Evolutionary conservation across 2,888 invertebrate species (phyloP).

Genomic region (Ariolimax columbianus): DNA sequence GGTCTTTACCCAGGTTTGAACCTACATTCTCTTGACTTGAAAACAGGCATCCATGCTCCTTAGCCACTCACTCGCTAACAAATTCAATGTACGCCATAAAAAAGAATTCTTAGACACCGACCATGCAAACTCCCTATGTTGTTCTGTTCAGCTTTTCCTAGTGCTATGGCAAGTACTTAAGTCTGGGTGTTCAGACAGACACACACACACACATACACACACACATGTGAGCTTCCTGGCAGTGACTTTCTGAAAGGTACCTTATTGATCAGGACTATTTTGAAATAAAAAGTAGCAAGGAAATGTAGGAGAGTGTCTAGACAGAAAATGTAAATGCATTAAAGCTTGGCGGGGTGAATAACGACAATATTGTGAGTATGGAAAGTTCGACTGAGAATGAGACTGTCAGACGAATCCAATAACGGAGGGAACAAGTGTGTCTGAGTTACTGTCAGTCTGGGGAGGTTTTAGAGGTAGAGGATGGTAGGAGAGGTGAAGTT

Average conservation of each 20-base stretch:
- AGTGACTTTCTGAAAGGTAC: slow-evolving; percentile 17
- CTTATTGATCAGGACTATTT: slow-evolving; percentile 24
- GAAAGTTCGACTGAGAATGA: slow-evolving; percentile 28
- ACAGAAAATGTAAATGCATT: slow-evolving; percentile 36
- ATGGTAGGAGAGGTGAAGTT: background rate
- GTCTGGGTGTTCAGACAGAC: too few relatives aligned
- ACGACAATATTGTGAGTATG: slow-evolving; percentile 35
- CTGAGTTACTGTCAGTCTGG: slow-evolving; percentile 33
- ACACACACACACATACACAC: slow-evolving; percentile 1
- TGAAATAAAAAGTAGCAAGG: background rate
- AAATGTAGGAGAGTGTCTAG: slow-evolving; percentile 25
- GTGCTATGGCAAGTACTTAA: background rate
- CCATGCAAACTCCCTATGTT: too few relatives aligned
- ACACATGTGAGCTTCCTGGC: background rate
- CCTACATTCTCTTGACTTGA: too few relatives aligned
- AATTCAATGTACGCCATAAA: too few relatives aligned
- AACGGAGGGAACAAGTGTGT: slow-evolving; percentile 31
- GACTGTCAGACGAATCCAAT: slow-evolving; percentile 33
- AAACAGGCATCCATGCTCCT: too few relatives aligned
- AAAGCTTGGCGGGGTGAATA: slow-evolving; percentile 25
- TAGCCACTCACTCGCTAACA: too few relatives aligned
- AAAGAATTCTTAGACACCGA: too few relatives aligned
- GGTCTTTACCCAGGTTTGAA: too few relatives aligned
- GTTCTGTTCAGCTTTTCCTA: background rate
- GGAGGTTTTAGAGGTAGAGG: background rate